A percentile compares a stretch with the other conserved stretches of the same genome.
Conservation (phyloP, 2,113 vertebrate species). For the Notothenia coriiceps region DNA sequence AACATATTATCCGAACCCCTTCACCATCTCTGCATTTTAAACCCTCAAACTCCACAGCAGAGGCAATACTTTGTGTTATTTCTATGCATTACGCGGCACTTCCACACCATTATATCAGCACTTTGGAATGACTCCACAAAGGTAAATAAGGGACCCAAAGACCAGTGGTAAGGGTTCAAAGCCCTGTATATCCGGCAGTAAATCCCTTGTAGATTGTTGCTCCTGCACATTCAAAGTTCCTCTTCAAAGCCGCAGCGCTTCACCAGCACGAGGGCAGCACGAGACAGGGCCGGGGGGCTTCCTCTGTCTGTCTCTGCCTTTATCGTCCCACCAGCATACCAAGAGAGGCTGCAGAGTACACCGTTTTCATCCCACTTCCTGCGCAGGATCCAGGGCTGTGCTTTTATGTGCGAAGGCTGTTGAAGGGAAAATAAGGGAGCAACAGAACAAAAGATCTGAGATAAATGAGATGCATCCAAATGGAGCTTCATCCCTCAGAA, state of each 20-base stretch:
- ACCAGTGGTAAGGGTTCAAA: conserved; percentile 67
- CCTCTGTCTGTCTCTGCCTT: conserved; percentile 76
- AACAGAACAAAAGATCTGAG: conserved; percentile 53
- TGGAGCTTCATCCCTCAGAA: conserved; percentile 69
- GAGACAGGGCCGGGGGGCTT: conserved; percentile 72
- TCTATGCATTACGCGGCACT: conserved; percentile 23
- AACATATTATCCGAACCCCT: background rate
- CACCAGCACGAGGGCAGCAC: conserved; percentile 72
- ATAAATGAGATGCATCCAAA: conserved; percentile 73
- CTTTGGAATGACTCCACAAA: conserved; percentile 62
- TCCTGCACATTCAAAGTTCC: conserved; percentile 72
- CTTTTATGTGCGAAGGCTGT: conserved; percentile 75
- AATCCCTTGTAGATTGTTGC: conserved; percentile 78
- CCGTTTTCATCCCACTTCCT: conserved; percentile 72
- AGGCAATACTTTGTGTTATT: conserved; percentile 38
- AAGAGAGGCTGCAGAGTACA: conserved; percentile 55
- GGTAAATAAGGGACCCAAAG: conserved; percentile 76
- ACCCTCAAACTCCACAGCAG: background rate
- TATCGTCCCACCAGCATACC: conserved; percentile 78
- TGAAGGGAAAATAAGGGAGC: conserved; percentile 75
- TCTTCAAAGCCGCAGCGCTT: conserved; percentile 70
- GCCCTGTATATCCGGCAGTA: conserved; percentile 69
- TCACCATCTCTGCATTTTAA: background rate
- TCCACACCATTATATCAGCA: conserved; percentile 63
- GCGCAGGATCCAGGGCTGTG: conserved; percentile 47